phyloP scores from a whole-genome alignment of 2,113 vertebrate species.

The Cephalopterus ornatus region DNA sequence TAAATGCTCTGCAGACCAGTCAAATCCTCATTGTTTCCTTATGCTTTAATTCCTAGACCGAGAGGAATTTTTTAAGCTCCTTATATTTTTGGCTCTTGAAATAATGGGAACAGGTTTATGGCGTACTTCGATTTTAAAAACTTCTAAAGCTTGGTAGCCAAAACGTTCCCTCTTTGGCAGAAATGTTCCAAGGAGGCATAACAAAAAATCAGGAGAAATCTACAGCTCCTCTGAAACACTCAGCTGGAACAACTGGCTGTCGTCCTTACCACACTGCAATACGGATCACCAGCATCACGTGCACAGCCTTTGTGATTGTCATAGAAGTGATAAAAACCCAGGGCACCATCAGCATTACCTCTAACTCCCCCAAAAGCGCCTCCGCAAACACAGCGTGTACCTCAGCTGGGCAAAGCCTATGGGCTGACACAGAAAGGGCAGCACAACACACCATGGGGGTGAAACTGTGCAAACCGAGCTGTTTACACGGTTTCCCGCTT shows the following conservation, averaged over 20 bases:
- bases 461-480: slow-evolving; percentile 45
- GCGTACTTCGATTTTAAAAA: not conserved
- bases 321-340: not conserved
- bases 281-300: not conserved
- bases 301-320: not conserved
- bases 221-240: not conserved
- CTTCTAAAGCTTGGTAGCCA: not conserved
- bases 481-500: slow-evolving; percentile 57
- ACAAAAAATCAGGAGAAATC: not conserved
- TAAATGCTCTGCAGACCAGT: not conserved
- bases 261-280: rapidly evolving
- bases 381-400: not conserved
- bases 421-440: not conserved
- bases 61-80: not conserved
- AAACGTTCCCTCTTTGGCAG: not conserved
- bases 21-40: not conserved
- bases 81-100: not conserved
- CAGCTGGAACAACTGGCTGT: not conserved
- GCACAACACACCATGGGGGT: slow-evolving; percentile 18
- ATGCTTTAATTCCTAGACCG: not conserved
- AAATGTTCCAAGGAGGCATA: not conserved
- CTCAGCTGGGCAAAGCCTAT: not conserved
- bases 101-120: not conserved
- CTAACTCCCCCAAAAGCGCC: not conserved
- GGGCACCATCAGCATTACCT: not conserved